Conservation (phyloP, 2,113 vertebrate genomes). For the Ifrita kowaldi region DNA sequence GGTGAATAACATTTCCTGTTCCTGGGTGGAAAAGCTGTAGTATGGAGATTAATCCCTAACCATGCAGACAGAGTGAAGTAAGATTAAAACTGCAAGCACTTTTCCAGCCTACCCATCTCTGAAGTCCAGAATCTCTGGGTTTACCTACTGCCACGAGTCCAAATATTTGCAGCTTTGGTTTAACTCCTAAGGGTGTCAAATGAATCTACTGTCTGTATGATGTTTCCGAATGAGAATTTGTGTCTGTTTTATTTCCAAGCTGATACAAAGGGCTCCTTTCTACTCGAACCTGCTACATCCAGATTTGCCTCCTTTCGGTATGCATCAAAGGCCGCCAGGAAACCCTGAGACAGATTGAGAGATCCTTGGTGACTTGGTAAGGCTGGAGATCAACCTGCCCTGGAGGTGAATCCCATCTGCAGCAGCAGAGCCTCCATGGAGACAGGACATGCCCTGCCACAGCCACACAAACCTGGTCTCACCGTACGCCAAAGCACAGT, state of each 20-base stretch:
- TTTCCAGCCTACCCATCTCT: neutral
- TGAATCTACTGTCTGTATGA: neutral
- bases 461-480: neutral
- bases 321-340: neutral
- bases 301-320: neutral
- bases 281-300: neutral
- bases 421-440: neutral
- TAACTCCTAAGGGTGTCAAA: neutral
- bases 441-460: accelerated
- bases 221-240: neutral
- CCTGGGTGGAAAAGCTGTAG: neutral
- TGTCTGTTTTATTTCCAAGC: neutral
- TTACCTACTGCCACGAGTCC: neutral
- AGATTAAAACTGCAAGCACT: neutral
- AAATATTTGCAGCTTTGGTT: neutral
- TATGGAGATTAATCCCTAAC: neutral
- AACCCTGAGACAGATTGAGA: neutral
- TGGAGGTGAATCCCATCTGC: neutral
- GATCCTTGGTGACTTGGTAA: neutral
- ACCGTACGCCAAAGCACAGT: accelerated
- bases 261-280: neutral
- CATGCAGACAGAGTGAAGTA: neutral
- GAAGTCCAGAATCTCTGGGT: neutral
- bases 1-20: neutral
- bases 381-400: neutral